phyloP scores from a whole-genome alignment of 2,888 invertebrate genomes.

The Portevinia maculata region DNA sequence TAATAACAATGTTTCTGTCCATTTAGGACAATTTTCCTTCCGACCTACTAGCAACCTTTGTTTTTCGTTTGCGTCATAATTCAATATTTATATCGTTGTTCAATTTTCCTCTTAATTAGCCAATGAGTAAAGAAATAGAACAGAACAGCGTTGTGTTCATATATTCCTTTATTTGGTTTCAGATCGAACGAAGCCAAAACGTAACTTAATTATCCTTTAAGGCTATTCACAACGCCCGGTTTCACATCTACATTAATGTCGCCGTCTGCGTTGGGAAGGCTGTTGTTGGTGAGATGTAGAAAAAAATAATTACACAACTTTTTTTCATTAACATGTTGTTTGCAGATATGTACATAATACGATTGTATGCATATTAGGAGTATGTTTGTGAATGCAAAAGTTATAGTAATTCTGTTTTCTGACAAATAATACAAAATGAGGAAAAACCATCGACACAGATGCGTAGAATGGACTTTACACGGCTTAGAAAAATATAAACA shows the following conservation, averaged over 20 bases:
- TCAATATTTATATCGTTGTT: constrained; percentile 65
- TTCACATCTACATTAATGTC: background rate
- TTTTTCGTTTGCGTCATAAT: constrained; percentile 38
- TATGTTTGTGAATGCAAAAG: constrained; percentile 35
- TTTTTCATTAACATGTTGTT: constrained; percentile 64
- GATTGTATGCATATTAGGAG: background rate
- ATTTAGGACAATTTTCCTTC: background rate
- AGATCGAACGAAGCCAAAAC: constrained; percentile 29
- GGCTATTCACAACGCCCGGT: constrained; percentile 25
- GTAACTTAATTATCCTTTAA: constrained; percentile 56
- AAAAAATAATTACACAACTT: constrained; percentile 71
- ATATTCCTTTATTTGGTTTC: constrained; percentile 2
- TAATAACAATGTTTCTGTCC: background rate
- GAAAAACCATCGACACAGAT: constrained; percentile 1
- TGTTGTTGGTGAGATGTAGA: constrained; percentile 13
- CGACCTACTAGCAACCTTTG: too few species aligned
- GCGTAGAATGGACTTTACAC: background rate
- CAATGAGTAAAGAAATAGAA: constrained; percentile 43
- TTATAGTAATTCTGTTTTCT: constrained; percentile 28
- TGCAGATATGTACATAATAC: constrained; percentile 29
- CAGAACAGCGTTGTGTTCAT: too few species aligned
- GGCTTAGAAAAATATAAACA: constrained; percentile 21
- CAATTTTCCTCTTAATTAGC: constrained; percentile 67
- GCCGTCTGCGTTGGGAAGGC: background rate
- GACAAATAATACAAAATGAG: constrained; percentile 8